Evolutionary conservation across 2,797 vertebrate genomes (phyloP).

Genomic region (Galagoides demidoff): DNA sequence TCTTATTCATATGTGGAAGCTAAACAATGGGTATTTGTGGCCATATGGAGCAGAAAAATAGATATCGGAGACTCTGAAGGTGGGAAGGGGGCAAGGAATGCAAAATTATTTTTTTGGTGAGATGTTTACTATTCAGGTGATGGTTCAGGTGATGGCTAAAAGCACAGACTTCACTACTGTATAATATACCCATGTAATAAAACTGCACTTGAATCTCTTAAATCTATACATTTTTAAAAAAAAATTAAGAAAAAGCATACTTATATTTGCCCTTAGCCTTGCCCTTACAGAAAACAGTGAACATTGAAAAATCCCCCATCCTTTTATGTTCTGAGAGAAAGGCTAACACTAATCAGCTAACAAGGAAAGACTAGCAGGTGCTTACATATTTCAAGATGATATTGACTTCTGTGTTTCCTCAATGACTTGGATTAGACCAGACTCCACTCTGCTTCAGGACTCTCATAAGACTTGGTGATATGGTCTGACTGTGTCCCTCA

Average conservation of each 20-base stretch:
- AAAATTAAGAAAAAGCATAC: not conserved
- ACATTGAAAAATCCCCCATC: not conserved
- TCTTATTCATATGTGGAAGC: not conserved
- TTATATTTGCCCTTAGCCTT: not conserved
- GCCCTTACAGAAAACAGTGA: not conserved
- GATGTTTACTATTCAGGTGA: not conserved
- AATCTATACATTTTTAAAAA: not conserved
- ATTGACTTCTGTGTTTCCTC: not conserved
- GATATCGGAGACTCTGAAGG: not conserved
- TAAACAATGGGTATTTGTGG: not conserved
- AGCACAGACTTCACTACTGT: not conserved
- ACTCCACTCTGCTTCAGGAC: not conserved
- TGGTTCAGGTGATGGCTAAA: not conserved
- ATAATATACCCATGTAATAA: not conserved
- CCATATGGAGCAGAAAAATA: not conserved
- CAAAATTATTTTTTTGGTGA: not conserved
- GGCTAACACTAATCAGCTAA: not conserved
- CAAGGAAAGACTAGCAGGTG: not conserved
- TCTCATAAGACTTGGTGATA: not conserved
- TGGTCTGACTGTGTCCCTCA: not conserved
- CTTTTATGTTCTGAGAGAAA: constrained; percentile 16
- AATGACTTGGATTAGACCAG: not conserved
- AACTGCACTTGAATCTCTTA: not conserved
- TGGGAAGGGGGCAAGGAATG: not conserved
- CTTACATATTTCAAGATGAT: not conserved